Evolutionary conservation across 2,888 invertebrate genomes (phyloP).

Genomic region (Anaspis maculata): DNA sequence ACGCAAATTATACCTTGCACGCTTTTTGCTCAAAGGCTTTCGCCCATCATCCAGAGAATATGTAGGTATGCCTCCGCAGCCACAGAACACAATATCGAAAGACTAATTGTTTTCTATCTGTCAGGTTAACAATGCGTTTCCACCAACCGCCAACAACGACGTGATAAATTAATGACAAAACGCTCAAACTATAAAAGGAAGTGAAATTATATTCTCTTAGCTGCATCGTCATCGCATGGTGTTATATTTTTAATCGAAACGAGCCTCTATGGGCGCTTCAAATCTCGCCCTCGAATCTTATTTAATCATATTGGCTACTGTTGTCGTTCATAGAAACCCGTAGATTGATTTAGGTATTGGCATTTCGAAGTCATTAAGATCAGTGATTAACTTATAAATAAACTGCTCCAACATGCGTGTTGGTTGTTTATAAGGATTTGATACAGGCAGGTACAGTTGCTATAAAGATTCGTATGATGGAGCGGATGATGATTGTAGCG

Average conservation of each 20-base stretch:
- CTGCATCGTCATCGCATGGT: conserved; percentile 31
- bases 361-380: conserved; percentile 32
- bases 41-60: no score
- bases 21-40: no score
- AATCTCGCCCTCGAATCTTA: conserved; percentile 29
- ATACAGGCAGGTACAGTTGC: no score
- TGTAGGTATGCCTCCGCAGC: no score
- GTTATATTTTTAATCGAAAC: conserved; percentile 34
- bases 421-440: conserved; percentile 19
- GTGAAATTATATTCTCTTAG: conserved; percentile 31
- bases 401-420: conserved; percentile 25
- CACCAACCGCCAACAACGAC: conserved; percentile 33
- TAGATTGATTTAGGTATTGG: conserved; percentile 31
- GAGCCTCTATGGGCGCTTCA: conserved; percentile 20
- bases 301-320: conserved; percentile 28
- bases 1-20: no score
- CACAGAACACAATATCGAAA: no score
- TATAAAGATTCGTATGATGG: no score
- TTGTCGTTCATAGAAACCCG: conserved; percentile 25
- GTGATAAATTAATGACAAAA: conserved; percentile 37
- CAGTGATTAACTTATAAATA: conserved; percentile 29
- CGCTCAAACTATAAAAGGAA: conserved; percentile 35
- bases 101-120: conserved; percentile 35
- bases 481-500: no score
- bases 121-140: conserved; percentile 30